Evolutionary conservation across 2,113 vertebrate species (phyloP).

Genomic region (Esox niger): DNA sequence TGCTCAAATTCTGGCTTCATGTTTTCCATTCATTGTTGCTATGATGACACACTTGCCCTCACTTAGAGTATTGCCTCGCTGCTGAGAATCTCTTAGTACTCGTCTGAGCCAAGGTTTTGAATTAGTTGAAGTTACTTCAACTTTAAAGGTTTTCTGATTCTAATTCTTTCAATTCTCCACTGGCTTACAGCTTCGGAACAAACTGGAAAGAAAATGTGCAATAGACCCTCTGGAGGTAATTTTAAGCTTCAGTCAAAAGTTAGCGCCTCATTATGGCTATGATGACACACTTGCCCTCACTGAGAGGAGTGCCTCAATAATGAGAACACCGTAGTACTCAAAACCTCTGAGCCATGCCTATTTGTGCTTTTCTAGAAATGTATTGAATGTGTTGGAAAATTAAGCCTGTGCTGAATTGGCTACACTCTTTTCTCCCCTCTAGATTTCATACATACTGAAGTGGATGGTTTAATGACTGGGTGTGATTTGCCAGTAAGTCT

Average conservation of each 20-base stretch:
- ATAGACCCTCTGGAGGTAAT: neutral
- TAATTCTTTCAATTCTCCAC: neutral
- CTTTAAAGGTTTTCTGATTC: neutral
- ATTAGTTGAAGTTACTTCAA: neutral
- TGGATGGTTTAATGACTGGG: neutral
- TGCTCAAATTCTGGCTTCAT: too few species aligned
- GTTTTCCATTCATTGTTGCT: slow-evolving; percentile 46
- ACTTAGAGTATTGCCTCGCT: slow-evolving; percentile 68
- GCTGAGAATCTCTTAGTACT: slow-evolving; percentile 62
- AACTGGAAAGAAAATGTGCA: neutral
- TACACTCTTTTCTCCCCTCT: neutral
- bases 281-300: slow-evolving; percentile 86
- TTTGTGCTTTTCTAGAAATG: too few species aligned
- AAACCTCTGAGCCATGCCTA: too few species aligned
- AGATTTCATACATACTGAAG: neutral
- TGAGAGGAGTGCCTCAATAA: slow-evolving; percentile 64
- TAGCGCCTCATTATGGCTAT: slow-evolving; percentile 47
- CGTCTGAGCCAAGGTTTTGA: slow-evolving; percentile 60
- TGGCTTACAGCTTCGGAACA: neutral
- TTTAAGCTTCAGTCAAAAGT: neutral
- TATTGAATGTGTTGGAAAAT: too few species aligned
- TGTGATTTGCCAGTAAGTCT: neutral
- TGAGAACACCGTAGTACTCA: slow-evolving; percentile 61
- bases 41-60: slow-evolving; percentile 84
- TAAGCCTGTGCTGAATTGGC: too few species aligned